Evolutionary conservation across 2,888 invertebrate species (phyloP), one percentile per base, ranked within the genome.

Genomic region (Sipha maydis): DNA sequence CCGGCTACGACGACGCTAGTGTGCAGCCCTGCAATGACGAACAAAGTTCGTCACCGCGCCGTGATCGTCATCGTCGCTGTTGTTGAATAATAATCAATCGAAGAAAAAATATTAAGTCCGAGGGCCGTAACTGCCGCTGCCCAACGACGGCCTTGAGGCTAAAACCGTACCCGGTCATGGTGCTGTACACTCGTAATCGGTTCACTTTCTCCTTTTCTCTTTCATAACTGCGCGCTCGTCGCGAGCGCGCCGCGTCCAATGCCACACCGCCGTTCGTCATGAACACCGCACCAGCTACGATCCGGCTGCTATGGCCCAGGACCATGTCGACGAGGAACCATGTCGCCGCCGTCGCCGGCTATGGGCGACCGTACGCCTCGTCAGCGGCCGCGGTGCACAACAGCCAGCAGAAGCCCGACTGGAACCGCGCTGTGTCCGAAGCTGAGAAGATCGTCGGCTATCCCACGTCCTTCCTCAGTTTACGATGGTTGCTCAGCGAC

Each of bases 371-470:
- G 71, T 88, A 79, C n/a, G 88, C 79, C 1, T 86, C 88, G 1
- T 88, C 89, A 31, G 86, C 61, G 5, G 73, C 73, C 11, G 71
- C 78, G n/a, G 89, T 77, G 56, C 82, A 75, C 86, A 84, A 89
- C 34, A n/a, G 86, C n/a, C 89, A 88, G n/a, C 88, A 90, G 31
- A 90, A 89, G 41, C 96, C 96, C 48, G 96, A 97, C 91, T 98
- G 97, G 97, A 97, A 96, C 92, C 94, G 96, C 90, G 98, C 97
- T 7, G 97, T 98, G 14, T 97, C 97, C 90, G 97, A 98, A 92
- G 98, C 98, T 25, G 98, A 98, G 92, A 97, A 97, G 92, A 96
- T 98, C 90, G 98, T 99, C 69, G 98, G 98, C 3, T 98, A 98
- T 92, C 97, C 98, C 17, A 98, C 98, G 21, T 98, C 98, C 11